These are phyloP conservation scores for Mythimna pallens DNA, from an alignment of 2,888 invertebrate species.

Conservation along the genomic window DNA sequence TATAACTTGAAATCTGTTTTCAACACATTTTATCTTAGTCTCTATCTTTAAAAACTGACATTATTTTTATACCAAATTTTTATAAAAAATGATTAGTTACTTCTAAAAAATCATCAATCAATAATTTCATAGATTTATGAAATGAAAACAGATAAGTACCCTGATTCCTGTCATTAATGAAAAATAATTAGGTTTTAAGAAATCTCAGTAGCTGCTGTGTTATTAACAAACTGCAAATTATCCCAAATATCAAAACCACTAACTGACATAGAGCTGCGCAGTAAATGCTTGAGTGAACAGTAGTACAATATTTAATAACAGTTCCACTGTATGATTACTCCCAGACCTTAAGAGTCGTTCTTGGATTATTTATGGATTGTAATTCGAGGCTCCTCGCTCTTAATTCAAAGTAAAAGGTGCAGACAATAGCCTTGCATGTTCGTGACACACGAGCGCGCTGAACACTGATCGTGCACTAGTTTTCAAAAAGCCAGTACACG, in stretches of 20 bases:
- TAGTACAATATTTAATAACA: conserved; percentile 60
- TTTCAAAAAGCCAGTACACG: conserved; percentile 42
- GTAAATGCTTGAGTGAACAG: conserved; percentile 46
- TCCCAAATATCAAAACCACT: conserved; percentile 30
- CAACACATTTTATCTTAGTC: background rate
- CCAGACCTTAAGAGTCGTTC: conserved; percentile 77
- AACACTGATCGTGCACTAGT: conserved; percentile 54
- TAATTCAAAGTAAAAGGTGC: conserved; percentile 84
- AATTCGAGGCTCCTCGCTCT: conserved; percentile 79
- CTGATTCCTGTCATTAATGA: background rate
- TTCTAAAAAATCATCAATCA: background rate
- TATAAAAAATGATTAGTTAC: background rate
- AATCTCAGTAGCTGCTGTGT: background rate
- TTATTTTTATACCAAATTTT: background rate
- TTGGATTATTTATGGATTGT: conserved; percentile 82
- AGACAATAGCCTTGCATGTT: conserved; percentile 80
- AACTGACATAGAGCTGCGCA: conserved; percentile 7
- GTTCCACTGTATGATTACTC: conserved; percentile 70
- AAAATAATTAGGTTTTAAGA: background rate
- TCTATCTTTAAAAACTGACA: no score
- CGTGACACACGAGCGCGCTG: conserved; percentile 73
- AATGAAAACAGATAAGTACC: background rate
- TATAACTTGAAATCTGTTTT: background rate
- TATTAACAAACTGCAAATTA: conserved; percentile 13
- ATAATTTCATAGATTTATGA: background rate